Conservation (phyloP, 2,797 vertebrate genomes). For the Decapterus maruadsi region DNA sequence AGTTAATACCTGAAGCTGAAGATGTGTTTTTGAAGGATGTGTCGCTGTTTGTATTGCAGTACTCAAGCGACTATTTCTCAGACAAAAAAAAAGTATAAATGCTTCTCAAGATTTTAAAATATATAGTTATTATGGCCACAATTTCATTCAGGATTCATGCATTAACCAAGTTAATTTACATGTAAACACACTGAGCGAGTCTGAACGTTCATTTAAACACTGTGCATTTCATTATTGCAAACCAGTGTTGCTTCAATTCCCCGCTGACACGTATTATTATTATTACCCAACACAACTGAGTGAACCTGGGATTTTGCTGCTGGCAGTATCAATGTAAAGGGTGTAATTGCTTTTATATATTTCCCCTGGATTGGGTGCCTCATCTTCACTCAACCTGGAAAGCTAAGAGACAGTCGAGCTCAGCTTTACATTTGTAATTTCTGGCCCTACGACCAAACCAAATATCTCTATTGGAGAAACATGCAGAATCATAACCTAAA, state of each 20-base stretch:
- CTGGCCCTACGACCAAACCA: neutral
- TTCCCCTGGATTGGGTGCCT: conserved; percentile 1
- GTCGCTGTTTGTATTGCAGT: neutral
- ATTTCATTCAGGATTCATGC: neutral
- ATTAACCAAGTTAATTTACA: neutral
- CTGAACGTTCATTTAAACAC: conserved; percentile 14
- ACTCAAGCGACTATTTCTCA: neutral
- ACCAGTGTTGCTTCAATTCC: conserved; percentile 18
- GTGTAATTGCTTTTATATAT: conserved; percentile 21
- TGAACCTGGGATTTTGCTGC: conserved; percentile 27
- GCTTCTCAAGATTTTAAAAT: neutral
- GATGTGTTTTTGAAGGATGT: neutral
- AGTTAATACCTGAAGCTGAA: neutral
- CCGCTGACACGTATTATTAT: conserved; percentile 27
- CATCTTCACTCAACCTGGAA: conserved; percentile 16
- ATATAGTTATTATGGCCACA: neutral
- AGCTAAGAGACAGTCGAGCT: conserved; percentile 7
- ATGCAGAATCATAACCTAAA: conserved; percentile 41
- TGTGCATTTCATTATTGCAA: conserved; percentile 25
- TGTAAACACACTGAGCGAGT: neutral
- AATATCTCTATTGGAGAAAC: conserved; percentile 39
- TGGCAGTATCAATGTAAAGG: conserved; percentile 23
- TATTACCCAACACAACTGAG: conserved; percentile 28
- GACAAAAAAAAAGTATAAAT: neutral
- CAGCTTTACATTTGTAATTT: conserved; percentile 12